Evolutionary conservation across 2,797 vertebrate genomes (phyloP).

Genomic region (Dromococcyx pavoninus): DNA sequence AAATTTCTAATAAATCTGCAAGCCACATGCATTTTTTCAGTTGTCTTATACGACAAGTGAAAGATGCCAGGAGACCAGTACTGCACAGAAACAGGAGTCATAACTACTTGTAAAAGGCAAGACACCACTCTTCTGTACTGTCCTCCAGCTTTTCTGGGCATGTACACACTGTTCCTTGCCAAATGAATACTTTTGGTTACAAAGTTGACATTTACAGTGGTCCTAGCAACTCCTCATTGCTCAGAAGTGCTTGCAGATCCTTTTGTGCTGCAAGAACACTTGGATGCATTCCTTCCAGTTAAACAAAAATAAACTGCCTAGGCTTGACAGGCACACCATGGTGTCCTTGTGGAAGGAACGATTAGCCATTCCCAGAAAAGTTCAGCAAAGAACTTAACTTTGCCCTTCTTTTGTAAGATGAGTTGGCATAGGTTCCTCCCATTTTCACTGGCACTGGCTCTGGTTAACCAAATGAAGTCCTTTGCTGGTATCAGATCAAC

Average conservation of each 20-base stretch:
- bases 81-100: neutral
- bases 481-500: neutral
- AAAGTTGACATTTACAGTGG: conserved; percentile 27
- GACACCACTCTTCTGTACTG: neutral
- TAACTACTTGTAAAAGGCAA: neutral
- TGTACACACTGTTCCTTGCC: neutral
- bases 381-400: neutral
- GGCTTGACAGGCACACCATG: conserved; percentile 8
- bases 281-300: conserved; percentile 32
- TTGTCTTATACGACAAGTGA: neutral
- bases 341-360: conserved; percentile 10
- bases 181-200: neutral
- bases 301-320: conserved; percentile 31
- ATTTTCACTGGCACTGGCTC: neutral
- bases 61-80: neutral
- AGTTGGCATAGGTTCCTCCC: neutral
- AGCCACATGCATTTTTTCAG: neutral
- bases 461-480: neutral
- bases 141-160: neutral
- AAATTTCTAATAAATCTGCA: neutral
- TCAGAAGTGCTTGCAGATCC: neutral
- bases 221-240: neutral
- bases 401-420: conserved; percentile 41
- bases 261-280: conserved; percentile 1
- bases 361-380: conserved; percentile 32